Evolutionary conservation across 2,888 invertebrate genomes (phyloP).

Genomic region (Tetragonula carbonaria): DNA sequence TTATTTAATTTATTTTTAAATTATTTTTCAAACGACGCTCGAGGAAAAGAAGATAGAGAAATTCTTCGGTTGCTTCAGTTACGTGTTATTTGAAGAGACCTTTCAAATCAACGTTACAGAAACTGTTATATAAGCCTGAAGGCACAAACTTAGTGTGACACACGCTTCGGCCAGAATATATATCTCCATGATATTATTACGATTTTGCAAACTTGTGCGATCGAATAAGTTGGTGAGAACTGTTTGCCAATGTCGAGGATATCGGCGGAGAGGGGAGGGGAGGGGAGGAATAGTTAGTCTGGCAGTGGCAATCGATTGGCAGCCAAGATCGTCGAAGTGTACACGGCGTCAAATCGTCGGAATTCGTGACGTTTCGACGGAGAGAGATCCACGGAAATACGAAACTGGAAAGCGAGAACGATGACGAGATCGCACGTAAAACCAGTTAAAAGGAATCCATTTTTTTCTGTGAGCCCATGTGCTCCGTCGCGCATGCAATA

Average conservation of each 20-base stretch:
- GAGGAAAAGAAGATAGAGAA: background rate
- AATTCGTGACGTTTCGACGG: constrained; percentile 59
- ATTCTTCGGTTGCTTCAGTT: background rate
- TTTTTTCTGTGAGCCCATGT: constrained; percentile 56
- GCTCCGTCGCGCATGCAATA: constrained; percentile 33
- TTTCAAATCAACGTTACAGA: background rate
- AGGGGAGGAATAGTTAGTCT: constrained; percentile 22
- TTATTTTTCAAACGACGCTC: no score
- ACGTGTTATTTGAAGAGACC: background rate
- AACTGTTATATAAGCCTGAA: no score
- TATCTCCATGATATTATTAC: background rate
- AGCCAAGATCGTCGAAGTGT: constrained; percentile 54
- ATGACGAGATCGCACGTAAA: constrained; percentile 63
- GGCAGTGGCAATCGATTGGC: constrained; percentile 51
- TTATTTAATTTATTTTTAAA: no score
- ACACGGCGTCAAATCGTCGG: constrained; percentile 56
- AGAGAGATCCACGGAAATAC: constrained; percentile 57
- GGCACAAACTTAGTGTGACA: no score
- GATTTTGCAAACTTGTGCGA: background rate
- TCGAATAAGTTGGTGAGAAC: constrained; percentile 42
- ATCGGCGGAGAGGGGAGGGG: background rate
- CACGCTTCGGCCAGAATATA: background rate
- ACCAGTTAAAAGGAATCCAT: constrained; percentile 67
- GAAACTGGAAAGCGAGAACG: constrained; percentile 53
- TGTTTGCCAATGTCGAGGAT: constrained; percentile 43